These are phyloP conservation scores for Tetramorium simillimum DNA, from an alignment of 1,140 invertebrate species.

Conservation along the genomic window DNA sequence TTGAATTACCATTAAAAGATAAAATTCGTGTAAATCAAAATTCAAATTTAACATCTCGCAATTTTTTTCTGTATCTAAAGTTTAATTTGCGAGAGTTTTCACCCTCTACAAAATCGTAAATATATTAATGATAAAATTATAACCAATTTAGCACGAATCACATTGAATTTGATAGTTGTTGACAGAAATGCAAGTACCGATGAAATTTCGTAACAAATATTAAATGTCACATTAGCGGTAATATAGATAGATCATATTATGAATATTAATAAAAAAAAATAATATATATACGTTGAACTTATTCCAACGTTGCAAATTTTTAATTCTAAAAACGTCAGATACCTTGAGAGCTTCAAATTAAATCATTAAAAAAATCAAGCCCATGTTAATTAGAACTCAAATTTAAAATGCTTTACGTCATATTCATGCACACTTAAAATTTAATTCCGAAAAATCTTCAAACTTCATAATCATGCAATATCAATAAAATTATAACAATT, in stretches of 20 bases:
- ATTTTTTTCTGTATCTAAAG: background rate
- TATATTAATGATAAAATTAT: conserved; percentile 37
- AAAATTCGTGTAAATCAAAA: background rate
- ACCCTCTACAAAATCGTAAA: background rate
- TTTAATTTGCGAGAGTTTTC: conserved; percentile 15
- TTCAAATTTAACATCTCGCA: background rate
- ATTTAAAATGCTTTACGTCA: background rate
- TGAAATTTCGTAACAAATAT: conserved; percentile 41
- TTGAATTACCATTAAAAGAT: background rate
- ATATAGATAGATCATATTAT: conserved; percentile 12
- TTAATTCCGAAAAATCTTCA: background rate
- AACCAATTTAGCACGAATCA: conserved; percentile 47
- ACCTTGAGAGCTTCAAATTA: background rate
- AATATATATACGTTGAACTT: background rate
- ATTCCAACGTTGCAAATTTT: background rate
- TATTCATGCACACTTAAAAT: background rate
- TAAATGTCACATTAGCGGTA: conserved; percentile 18
- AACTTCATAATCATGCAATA: background rate
- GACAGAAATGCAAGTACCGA: conserved; percentile 25
- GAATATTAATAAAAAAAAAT: background rate
- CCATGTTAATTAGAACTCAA: background rate
- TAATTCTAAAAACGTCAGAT: background rate
- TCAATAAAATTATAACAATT: background rate
- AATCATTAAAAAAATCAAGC: background rate
- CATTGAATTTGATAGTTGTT: conserved; percentile 45